Percentiles rank a stretch among this genome's conserved stretches.
These are phyloP conservation scores for Anneissia japonica DNA, from an alignment of 35 echinoderm and acorn worm species.

Conservation along the genomic window DNA sequence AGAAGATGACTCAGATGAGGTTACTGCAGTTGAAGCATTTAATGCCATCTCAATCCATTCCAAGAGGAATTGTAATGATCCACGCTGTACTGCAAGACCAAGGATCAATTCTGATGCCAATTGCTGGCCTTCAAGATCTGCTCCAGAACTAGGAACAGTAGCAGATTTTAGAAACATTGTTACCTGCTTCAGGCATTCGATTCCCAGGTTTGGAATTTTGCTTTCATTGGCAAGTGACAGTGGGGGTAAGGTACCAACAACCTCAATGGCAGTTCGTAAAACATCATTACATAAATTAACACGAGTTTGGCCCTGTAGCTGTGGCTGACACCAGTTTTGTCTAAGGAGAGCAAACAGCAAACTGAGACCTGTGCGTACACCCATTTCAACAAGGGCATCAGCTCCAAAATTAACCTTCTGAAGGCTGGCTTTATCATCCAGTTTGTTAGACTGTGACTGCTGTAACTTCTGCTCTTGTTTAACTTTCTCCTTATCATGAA, in stretches of 20 bases:
- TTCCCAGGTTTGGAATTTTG: constrained; percentile 85
- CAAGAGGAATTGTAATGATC: constrained; percentile 86
- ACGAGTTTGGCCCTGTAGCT: constrained; percentile 26
- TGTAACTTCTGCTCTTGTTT: constrained; percentile 82
- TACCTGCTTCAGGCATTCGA: constrained; percentile 88
- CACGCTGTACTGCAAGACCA: constrained; percentile 80
- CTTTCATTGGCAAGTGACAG: constrained; percentile 97
- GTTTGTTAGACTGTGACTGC: constrained; percentile 55
- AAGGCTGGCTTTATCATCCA: constrained; percentile 65
- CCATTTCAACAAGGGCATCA: constrained; percentile 97
- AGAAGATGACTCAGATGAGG: neutral
- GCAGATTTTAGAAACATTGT: constrained; percentile 82
- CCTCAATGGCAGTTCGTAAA: constrained; percentile 76
- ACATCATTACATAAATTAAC: constrained; percentile 83
- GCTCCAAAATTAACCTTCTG: constrained; percentile 80
- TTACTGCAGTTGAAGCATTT: constrained; percentile 61
- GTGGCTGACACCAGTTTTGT: constrained; percentile 72
- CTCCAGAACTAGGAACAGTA: constrained; percentile 82
- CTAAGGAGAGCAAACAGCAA: constrained; percentile 86
- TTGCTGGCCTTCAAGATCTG: constrained; percentile 71
- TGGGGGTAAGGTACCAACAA: constrained; percentile 77
- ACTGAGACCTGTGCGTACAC: constrained; percentile 87
- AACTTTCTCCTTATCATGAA: constrained; percentile 95
- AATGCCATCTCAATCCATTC: constrained; percentile 99
- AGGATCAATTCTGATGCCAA: constrained; percentile 85